phyloP scores from a whole-genome alignment of 2,888 invertebrate genomes.

The Laspeyria flexula region DNA sequence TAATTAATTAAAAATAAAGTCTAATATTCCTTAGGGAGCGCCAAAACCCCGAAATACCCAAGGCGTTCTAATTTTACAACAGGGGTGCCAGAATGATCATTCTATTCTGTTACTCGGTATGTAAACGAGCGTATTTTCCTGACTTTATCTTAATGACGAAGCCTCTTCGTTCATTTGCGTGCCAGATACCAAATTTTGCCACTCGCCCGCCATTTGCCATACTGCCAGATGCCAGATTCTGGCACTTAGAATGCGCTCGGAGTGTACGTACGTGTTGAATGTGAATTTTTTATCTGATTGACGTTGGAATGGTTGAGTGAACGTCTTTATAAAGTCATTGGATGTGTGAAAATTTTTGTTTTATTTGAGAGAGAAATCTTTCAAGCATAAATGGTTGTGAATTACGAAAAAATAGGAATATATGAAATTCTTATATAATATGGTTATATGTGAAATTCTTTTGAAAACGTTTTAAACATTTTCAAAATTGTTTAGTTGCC shows the following conservation, averaged over 20 bases:
- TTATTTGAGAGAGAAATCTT: too few species aligned
- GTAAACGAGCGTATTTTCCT: slow-evolving; percentile 22
- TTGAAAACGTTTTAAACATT: too few species aligned
- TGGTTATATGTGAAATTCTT: too few species aligned
- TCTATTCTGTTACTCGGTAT: slow-evolving; percentile 35
- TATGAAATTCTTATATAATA: too few species aligned
- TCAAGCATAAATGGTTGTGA: too few species aligned
- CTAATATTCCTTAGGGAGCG: slow-evolving; percentile 3
- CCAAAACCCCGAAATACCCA: slow-evolving; percentile 3
- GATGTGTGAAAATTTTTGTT: background rate
- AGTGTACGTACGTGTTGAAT: slow-evolving; percentile 37
- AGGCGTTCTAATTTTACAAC: slow-evolving; percentile 16
- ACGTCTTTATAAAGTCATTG: background rate
- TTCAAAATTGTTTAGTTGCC: too few species aligned
- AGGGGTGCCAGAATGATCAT: slow-evolving; percentile 22
- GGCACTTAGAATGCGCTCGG: slow-evolving; percentile 21
- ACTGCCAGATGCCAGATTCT: slow-evolving; percentile 21
- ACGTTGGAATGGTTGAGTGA: background rate
- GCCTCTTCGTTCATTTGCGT: slow-evolving; percentile 36
- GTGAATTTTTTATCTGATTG: slow-evolving; percentile 22
- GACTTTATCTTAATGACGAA: slow-evolving; percentile 37
- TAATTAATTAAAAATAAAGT: too few species aligned
- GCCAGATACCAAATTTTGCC: slow-evolving; percentile 36
- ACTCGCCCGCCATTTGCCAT: slow-evolving; percentile 4
- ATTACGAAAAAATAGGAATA: too few species aligned